Evolutionary conservation across 1,140 invertebrate genomes (phyloP), one percentile per base, ranked within the genome.

Genomic region (Hydropsyche tenuis): DNA sequence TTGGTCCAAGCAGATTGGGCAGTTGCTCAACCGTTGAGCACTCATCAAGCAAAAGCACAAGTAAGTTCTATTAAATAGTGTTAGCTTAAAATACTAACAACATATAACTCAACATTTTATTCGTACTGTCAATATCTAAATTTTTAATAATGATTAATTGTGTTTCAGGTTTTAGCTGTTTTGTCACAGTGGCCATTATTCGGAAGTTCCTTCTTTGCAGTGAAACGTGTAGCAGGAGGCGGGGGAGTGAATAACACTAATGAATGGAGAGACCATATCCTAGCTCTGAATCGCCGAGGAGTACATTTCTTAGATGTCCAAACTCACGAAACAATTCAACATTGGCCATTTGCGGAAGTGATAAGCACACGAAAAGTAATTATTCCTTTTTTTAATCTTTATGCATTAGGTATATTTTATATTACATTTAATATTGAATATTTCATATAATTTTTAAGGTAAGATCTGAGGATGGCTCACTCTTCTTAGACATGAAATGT

Each of bases 151-250:
- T 37, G 3, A 9, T 4, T 9, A 37, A 37, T 37, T 37, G 30
- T n/a, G n/a, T 48, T 77, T 11, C 81, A 86, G 73, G 86, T 87
- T 63, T 76, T 88, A 25, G 85, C 85, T 80, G 93, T 98, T 71
- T 85, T 99, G 9, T 94, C 94, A 77, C 92, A 93, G 78, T 99
- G 97, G 97, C 92, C 93, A 45, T 86, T 99, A 42, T 99, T 99
- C 86, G 97, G 97, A 66, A 97, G 96, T 60, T 97, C 95, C 80
- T 99, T 99, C 89, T 99, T 99, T 86, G 94, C 95, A 1, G 94
- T 98, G 22, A 96, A 95, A 81, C 88, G 93, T 78, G 90, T 94
- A 65, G 66, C 79, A 11, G 86, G 87, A 71, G 82, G 81, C 1
- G 81, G 79, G 5, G 56, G 22, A 25, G 56, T 60, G 4, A 80